Percentiles rank a stretch among this genome's conserved stretches.
Conservation (phyloP, 1,140 invertebrate genomes). For the Radopholus similis region DNA sequence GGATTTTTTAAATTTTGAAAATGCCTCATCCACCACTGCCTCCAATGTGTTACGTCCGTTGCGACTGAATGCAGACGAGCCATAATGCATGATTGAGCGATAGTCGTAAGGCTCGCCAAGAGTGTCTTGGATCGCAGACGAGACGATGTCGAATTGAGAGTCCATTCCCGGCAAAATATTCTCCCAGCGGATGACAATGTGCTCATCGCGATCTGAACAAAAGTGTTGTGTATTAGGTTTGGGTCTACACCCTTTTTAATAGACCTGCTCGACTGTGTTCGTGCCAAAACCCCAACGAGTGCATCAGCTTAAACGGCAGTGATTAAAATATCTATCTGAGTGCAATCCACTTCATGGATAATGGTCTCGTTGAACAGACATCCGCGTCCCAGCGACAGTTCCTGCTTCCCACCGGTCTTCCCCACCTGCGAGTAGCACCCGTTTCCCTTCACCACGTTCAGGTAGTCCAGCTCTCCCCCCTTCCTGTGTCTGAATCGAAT, state of each 20-base stretch:
- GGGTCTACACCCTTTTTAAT: slow-evolving; percentile 7
- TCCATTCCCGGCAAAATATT: slow-evolving; percentile 60
- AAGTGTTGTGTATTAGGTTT: no score
- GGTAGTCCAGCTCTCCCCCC: slow-evolving; percentile 43
- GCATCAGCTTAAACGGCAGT: slow-evolving; percentile 20
- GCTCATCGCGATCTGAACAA: slow-evolving; percentile 50
- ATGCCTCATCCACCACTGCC: slow-evolving; percentile 37
- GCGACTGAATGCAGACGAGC: slow-evolving; percentile 52
- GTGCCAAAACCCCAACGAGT: slow-evolving; percentile 55
- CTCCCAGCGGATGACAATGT: slow-evolving; percentile 59
- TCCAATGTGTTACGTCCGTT: slow-evolving; percentile 59
- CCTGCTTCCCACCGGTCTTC: slow-evolving; percentile 57
- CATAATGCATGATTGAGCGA: slow-evolving; percentile 47
- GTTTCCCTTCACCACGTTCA: slow-evolving; percentile 55
- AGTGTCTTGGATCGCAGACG: slow-evolving; percentile 56
- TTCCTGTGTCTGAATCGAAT: slow-evolving; percentile 36
- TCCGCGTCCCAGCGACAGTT: slow-evolving; percentile 57
- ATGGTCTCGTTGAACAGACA: slow-evolving; percentile 60
- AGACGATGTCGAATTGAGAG: slow-evolving; percentile 59
- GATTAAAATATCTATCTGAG: not conserved
- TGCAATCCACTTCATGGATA: slow-evolving; percentile 54
- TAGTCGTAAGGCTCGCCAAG: slow-evolving; percentile 57
- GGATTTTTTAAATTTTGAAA: not conserved
- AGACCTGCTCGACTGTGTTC: slow-evolving; percentile 55
- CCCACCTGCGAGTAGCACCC: slow-evolving; percentile 60